phyloP scores from a whole-genome alignment of 1,140 invertebrate species.

The Drosophila mauritiana region DNA sequence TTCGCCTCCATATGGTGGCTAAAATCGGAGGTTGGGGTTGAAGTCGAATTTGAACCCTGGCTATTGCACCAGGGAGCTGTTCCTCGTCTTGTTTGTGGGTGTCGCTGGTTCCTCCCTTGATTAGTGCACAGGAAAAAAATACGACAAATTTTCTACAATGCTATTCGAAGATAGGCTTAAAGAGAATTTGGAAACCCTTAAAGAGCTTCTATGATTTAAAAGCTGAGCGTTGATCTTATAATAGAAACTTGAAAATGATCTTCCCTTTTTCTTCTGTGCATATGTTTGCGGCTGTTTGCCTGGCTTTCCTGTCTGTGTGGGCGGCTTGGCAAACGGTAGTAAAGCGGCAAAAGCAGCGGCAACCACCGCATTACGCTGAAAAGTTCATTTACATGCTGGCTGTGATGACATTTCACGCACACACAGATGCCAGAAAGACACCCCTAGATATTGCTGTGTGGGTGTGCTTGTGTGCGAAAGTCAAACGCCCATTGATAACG shows the following conservation, averaged over 20 bases:
- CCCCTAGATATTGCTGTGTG: conserved; percentile 27
- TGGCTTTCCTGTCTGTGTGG: conserved; percentile 47
- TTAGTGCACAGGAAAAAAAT: conserved; percentile 7
- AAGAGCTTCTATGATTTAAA: neutral
- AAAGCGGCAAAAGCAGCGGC: conserved; percentile 33
- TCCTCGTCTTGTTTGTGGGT: conserved; percentile 42
- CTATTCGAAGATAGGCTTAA: neutral
- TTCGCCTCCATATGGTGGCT: conserved; percentile 53
- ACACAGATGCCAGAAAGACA: conserved; percentile 50
- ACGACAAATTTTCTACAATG: neutral
- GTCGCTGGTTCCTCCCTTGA: conserved; percentile 18
- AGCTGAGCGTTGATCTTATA: neutral
- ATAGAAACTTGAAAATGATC: neutral
- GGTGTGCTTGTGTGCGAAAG: conserved; percentile 49
- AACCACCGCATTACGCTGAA: conserved; percentile 70
- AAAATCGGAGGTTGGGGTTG: conserved; percentile 23
- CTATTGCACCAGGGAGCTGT: conserved; percentile 43
- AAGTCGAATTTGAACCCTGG: conserved; percentile 36
- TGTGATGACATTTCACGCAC: conserved; percentile 75
- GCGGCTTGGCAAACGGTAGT: conserved; percentile 29
- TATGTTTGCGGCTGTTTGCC: conserved; percentile 17
- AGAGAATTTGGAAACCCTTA: neutral
- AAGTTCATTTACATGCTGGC: conserved; percentile 83
- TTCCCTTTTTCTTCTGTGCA: conserved; percentile 1
- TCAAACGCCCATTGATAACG: conserved; percentile 78